These are phyloP conservation scores for Aporrectodea caliginosa DNA, from an alignment of 1,140 invertebrate genomes.

Conservation along the genomic window DNA sequence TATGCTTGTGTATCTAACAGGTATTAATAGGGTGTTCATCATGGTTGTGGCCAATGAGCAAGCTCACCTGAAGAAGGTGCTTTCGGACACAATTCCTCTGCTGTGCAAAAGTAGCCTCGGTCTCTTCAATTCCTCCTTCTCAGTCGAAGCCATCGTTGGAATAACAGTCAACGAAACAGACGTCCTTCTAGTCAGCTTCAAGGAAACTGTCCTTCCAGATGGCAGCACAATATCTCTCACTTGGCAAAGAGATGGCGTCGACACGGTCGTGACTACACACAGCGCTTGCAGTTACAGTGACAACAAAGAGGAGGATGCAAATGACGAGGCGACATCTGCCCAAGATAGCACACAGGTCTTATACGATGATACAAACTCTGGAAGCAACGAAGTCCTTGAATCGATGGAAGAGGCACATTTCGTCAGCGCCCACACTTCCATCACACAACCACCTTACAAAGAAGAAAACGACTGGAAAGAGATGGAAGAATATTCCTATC, in stretches of 20 bases:
- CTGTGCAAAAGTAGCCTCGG: conserved; percentile 17
- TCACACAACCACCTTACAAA: too few relatives aligned
- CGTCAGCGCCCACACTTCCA: too few relatives aligned
- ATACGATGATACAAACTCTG: too few relatives aligned
- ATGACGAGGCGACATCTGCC: too few relatives aligned
- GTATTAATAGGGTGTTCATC: too few relatives aligned
- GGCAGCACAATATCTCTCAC: conserved; percentile 1
- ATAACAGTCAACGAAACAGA: conserved; percentile 11
- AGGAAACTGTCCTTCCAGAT: conserved; percentile 22
- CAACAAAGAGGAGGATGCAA: neutral
- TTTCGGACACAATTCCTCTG: conserved; percentile 16
- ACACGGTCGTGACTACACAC: neutral
- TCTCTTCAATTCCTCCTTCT: conserved; percentile 16
- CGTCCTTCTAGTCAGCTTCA: conserved; percentile 19
- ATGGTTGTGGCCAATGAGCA: neutral
- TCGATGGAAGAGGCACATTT: too few relatives aligned
- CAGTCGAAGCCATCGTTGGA: conserved; percentile 14
- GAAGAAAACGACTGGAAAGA: too few relatives aligned
- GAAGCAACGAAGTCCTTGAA: too few relatives aligned
- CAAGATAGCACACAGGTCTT: too few relatives aligned
- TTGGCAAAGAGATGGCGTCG: conserved; percentile 11
- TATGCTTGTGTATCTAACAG: too few relatives aligned
- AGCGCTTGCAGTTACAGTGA: neutral
- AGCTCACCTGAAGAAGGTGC: conserved; percentile 9
- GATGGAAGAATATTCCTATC: neutral